phyloP scores from a whole-genome alignment of 2,797 vertebrate species.

The Halcyon badia region DNA sequence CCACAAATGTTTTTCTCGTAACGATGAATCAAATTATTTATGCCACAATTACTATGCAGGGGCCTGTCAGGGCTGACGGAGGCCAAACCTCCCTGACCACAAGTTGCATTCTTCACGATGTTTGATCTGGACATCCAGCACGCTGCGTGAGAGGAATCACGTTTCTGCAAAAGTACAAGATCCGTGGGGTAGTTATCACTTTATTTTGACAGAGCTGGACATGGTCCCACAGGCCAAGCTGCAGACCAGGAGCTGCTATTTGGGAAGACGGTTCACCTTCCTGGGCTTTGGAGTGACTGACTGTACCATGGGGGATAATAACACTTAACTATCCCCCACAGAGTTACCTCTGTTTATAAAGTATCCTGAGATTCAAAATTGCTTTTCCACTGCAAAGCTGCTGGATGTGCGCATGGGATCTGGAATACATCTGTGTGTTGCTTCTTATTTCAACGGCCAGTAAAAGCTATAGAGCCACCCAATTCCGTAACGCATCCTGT shows the following conservation, averaged over 20 bases:
- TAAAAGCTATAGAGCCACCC: neutral
- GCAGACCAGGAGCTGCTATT: neutral
- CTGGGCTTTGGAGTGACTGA: neutral
- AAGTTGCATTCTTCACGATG: neutral
- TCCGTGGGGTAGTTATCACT: slow-evolving; percentile 1
- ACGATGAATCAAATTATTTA: slow-evolving; percentile 44
- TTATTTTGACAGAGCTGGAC: neutral
- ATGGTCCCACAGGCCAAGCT: neutral
- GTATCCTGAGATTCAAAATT: neutral
- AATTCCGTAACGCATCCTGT: neutral
- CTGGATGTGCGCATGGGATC: neutral
- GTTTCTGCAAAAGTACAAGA: slow-evolving; percentile 27
- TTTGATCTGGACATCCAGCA: slow-evolving; percentile 48
- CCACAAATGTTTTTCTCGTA: slow-evolving; percentile 41
- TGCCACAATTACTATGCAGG: neutral
- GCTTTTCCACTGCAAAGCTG: neutral
- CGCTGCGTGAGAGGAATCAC: neutral
- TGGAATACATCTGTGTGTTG: neutral
- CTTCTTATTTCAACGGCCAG: neutral
- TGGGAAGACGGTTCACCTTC: neutral
- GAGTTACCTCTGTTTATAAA: neutral
- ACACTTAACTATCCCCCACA: neutral
- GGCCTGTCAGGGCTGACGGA: neutral
- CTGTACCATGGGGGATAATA: neutral
- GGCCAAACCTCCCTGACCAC: slow-evolving; percentile 43